Evolutionary conservation across 1,140 invertebrate species (phyloP), one percentile per base, ranked within the genome.

Genomic region (Sminthurinus signatus): DNA sequence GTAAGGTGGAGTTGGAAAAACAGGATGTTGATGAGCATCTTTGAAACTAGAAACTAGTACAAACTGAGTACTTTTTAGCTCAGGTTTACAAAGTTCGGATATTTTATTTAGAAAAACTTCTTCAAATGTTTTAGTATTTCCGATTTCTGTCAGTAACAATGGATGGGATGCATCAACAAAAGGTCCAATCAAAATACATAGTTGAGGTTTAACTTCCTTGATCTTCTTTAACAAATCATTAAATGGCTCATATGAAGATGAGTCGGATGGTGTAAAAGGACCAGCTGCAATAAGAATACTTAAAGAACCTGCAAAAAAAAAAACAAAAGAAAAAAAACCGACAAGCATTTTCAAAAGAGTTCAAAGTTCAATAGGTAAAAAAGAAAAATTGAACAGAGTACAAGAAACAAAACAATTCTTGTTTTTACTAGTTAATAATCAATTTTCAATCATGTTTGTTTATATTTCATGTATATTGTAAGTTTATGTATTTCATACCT

Each of bases 1-100:
- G 67, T 83, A 88, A 8, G 89, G 82, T 5, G 87, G 86, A 1
- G 89, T 91, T 3, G 93, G 93, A 78, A 87, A 95, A 0, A 93
- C 81, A 25, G 83, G 79, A 59, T 86, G 79, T 65, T 88, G 84
- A 76, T 89, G 86, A 0, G 83, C 82, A 73, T 96, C 93, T 74
- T 84, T 83, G 36, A 79, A 78, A 17, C 87, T 91, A 8, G 90
- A 80, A 31, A 91, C 81, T 29, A 95, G 73, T 8, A 91, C 79
- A 23, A 92, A 78, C 72, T 88, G 80, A 31, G 85, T 87, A 2
- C 27, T 15, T 12, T 12, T 19, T 64, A 58, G 65, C 31, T 62
- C 72, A 71, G 76, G 82, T 80, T 77, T 80, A 83, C 72, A 43
- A 75, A 76, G 15, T 79, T 75, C 75, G 84, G 81, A 43, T 39